Evolutionary conservation across 2,888 invertebrate species (phyloP).

Genomic region (Dicyrtoma fusca): DNA sequence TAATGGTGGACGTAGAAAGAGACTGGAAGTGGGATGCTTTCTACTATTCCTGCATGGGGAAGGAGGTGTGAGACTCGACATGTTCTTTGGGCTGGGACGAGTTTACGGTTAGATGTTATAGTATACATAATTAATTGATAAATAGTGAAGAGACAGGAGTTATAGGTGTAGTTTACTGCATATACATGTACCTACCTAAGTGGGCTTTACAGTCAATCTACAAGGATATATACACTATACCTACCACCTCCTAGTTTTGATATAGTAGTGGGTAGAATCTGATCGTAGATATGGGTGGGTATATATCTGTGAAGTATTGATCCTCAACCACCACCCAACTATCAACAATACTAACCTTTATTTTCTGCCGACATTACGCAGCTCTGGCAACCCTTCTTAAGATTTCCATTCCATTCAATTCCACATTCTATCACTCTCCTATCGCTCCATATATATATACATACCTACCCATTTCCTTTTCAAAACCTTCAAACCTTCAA

Average conservation of each 20-base stretch:
- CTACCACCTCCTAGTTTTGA: too few species aligned
- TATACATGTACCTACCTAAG: neutral
- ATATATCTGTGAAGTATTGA: slow-evolving; percentile 7
- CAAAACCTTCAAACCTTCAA: too few species aligned
- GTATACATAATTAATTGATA: neutral
- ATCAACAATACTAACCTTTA: slow-evolving; percentile 22
- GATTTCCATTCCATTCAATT: slow-evolving; percentile 10
- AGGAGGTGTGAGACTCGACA: too few species aligned
- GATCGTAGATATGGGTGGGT: neutral
- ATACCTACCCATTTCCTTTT: too few species aligned
- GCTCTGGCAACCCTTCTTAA: slow-evolving; percentile 3
- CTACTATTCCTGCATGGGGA: too few species aligned
- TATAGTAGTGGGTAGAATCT: neutral
- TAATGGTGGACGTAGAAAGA: too few species aligned
- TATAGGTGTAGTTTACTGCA: slow-evolving; percentile 1
- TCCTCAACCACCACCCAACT: slow-evolving; percentile 21
- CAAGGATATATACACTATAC: too few species aligned
- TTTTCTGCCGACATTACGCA: slow-evolving; percentile 16
- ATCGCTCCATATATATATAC: too few species aligned
- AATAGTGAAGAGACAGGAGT: neutral
- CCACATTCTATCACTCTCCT: too few species aligned
- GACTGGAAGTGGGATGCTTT: too few species aligned
- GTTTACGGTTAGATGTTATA: neutral
- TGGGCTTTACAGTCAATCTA: too few species aligned
- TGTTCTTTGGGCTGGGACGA: neutral